Percentiles rank a stretch among this genome's conserved stretches.
Conservation (phyloP, 92 coral and sea anemone species). For the Heteractis magnifica region DNA sequence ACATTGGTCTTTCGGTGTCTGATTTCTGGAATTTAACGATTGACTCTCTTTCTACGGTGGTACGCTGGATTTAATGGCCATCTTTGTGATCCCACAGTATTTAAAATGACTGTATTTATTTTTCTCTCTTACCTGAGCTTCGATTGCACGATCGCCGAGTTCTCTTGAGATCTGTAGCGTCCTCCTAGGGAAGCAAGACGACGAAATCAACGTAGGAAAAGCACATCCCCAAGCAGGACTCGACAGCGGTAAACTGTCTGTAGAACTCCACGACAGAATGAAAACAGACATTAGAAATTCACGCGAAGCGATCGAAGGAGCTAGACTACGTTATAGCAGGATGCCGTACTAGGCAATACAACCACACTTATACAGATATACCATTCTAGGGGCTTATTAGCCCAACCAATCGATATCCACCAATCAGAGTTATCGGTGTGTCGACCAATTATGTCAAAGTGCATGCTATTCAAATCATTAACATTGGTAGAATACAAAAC, state of each 20-base stretch:
- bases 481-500: neutral
- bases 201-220: slow-evolving; percentile 4
- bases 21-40: too few species aligned
- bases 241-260: slow-evolving; percentile 16
- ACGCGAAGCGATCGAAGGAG: neutral
- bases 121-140: slow-evolving; percentile 78
- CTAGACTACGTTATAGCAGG: neutral
- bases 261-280: slow-evolving; percentile 25
- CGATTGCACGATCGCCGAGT: slow-evolving; percentile 93
- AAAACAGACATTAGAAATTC: slow-evolving; percentile 14
- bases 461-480: neutral
- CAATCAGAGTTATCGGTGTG: neutral
- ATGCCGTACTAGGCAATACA: neutral
- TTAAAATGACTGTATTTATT: neutral
- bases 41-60: too few species aligned
- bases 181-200: slow-evolving; percentile 61
- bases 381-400: neutral
- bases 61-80: too few species aligned
- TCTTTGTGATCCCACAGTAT: too few species aligned
- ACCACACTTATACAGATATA: neutral
- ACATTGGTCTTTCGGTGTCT: too few species aligned
- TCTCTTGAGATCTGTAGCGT: slow-evolving; percentile 89
- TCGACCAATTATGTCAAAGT: slow-evolving; percentile 4
- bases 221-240: slow-evolving; percentile 9
- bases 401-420: slow-evolving; percentile 12